A percentile compares a stretch with the other conserved stretches of the same genome.
Conservation (phyloP, 2,888 invertebrate species). For the Epinotia brunnichana region DNA sequence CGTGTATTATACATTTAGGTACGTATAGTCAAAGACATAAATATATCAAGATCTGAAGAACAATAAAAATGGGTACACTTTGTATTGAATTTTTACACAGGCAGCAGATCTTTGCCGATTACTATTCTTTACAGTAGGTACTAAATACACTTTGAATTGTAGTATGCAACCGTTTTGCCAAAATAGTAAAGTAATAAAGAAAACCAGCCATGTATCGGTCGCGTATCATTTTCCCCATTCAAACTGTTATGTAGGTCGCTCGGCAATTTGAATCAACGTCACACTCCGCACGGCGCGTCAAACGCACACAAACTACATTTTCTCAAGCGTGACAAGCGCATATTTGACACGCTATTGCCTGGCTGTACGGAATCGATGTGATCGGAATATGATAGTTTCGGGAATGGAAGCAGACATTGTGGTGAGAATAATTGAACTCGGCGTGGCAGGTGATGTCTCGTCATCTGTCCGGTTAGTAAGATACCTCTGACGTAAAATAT, state of each 20-base stretch:
- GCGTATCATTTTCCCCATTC: background rate
- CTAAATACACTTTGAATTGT: no score
- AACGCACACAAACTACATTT: slow-evolving; percentile 43
- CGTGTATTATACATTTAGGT: background rate
- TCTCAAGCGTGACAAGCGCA: slow-evolving; percentile 33
- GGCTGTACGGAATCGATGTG: slow-evolving; percentile 4
- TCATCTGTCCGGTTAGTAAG: background rate
- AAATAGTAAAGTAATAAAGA: background rate
- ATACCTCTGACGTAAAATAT: background rate
- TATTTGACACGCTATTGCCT: slow-evolving; percentile 31
- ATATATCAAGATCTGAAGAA: background rate
- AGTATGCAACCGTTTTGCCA: no score
- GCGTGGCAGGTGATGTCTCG: background rate
- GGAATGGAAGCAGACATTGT: slow-evolving; percentile 11
- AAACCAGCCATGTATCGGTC: slow-evolving; percentile 20
- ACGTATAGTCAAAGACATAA: background rate
- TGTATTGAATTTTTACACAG: background rate
- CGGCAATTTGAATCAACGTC: slow-evolving; percentile 43
- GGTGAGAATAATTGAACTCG: slow-evolving; percentile 13
- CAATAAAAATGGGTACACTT: background rate
- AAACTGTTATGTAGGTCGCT: slow-evolving; percentile 33
- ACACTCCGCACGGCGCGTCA: slow-evolving; percentile 36
- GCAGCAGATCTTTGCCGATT: background rate
- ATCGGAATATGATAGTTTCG: slow-evolving; percentile 14
- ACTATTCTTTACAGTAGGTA: background rate